Evolutionary conservation across 2,113 vertebrate genomes (phyloP).

Genomic region (Bos taurus): DNA sequence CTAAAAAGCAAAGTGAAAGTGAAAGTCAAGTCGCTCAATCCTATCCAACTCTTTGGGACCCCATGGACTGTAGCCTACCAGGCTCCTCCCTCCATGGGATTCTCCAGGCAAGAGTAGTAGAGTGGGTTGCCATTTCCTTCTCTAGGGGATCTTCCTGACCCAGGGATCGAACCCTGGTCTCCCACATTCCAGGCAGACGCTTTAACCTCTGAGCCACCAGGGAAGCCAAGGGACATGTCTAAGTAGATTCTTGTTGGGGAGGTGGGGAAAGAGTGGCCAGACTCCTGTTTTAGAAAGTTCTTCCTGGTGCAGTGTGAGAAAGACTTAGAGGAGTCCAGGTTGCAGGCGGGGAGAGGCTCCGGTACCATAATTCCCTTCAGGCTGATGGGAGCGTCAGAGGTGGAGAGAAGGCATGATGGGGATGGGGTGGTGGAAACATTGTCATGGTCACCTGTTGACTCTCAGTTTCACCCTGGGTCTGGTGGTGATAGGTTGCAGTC

Average conservation of each 20-base stretch:
- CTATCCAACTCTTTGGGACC: too few species aligned
- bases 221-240: not conserved
- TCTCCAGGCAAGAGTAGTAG: too few species aligned
- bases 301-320: not conserved
- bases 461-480: not conserved
- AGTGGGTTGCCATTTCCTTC: too few species aligned
- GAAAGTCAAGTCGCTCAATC: too few species aligned
- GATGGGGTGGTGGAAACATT: not conserved
- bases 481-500: not conserved
- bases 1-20: not conserved
- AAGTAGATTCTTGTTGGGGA: not conserved
- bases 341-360: rapidly evolving
- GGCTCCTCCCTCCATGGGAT: too few species aligned
- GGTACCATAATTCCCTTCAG: not conserved
- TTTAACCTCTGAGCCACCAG: too few species aligned
- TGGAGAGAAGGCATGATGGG: not conserved
- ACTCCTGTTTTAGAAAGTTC: not conserved
- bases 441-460: not conserved
- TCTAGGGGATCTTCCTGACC: too few species aligned
- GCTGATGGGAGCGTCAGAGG: rapidly evolving
- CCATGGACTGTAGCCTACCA: too few species aligned
- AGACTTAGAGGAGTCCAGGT: not conserved
- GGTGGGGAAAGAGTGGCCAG: not conserved
- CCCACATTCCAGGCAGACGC: too few species aligned
- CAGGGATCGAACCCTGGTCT: too few species aligned